These are phyloP conservation scores for Heliconius melpomene DNA, from an alignment of 1,140 invertebrate species.

Conservation along the genomic window DNA sequence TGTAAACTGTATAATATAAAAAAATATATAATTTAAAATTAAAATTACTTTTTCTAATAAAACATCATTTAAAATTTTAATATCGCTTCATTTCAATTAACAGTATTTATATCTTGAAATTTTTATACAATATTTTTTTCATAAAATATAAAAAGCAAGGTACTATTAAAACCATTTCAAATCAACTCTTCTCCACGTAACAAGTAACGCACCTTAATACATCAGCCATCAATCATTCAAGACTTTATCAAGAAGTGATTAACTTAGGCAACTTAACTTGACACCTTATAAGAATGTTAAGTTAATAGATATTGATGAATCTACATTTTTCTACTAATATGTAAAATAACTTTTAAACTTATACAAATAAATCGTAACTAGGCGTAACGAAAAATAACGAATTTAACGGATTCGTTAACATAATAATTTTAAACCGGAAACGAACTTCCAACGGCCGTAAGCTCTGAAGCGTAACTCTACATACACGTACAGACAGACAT, in stretches of 20 bases:
- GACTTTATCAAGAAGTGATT: constrained; percentile 36
- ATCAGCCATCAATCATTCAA: constrained; percentile 36
- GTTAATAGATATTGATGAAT: constrained; percentile 29
- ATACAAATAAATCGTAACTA: background rate
- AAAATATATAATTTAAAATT: too few species aligned
- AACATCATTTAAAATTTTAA: too few species aligned
- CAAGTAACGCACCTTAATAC: background rate
- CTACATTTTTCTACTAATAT: background rate
- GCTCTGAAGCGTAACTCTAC: constrained; percentile 26
- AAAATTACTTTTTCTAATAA: too few species aligned
- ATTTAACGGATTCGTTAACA: constrained; percentile 4
- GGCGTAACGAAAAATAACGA: background rate
- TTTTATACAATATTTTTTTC: too few species aligned
- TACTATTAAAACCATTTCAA: background rate
- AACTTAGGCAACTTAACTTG: constrained; percentile 27
- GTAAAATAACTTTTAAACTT: background rate
- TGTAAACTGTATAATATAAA: too few species aligned
- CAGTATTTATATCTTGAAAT: too few species aligned
- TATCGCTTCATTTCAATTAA: too few species aligned
- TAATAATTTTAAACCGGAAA: constrained; percentile 1
- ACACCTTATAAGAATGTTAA: constrained; percentile 27
- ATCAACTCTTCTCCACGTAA: background rate
- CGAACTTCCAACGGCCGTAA: background rate
- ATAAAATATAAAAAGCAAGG: too few species aligned
- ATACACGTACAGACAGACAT: background rate